These are phyloP conservation scores for Brachypteracias leptosomus DNA, from an alignment of 2,113 vertebrate genomes.

Conservation along the genomic window DNA sequence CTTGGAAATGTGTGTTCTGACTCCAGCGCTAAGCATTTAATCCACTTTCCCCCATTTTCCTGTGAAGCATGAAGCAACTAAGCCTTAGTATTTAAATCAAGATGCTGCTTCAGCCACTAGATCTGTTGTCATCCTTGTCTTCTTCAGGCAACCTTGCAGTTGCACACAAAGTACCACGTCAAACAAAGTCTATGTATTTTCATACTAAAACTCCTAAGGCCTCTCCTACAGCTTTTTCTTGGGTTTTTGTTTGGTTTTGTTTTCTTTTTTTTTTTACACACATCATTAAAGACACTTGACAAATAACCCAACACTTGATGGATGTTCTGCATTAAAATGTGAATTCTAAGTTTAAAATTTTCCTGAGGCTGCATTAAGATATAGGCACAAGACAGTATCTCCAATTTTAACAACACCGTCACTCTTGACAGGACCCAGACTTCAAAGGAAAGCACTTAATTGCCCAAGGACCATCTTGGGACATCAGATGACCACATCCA, in stretches of 20 bases:
- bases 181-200: background rate
- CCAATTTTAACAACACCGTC: background rate
- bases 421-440: background rate
- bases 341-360: background rate
- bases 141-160: background rate
- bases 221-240: background rate
- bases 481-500: background rate
- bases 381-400: background rate
- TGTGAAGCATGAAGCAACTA: background rate
- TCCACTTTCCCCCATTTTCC: background rate
- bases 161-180: rapidly evolving
- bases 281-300: background rate
- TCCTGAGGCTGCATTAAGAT: background rate
- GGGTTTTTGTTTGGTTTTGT: background rate
- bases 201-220: background rate
- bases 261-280: background rate
- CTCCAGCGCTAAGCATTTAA: background rate
- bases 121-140: background rate
- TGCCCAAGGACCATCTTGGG: background rate
- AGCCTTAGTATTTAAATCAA: background rate
- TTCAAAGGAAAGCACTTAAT: background rate
- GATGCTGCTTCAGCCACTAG: background rate
- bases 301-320: background rate
- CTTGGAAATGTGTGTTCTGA: background rate
- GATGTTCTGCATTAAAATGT: background rate